Evolutionary conservation across 2,113 vertebrate genomes (phyloP).

Genomic region (Microtus ochrogaster): DNA sequence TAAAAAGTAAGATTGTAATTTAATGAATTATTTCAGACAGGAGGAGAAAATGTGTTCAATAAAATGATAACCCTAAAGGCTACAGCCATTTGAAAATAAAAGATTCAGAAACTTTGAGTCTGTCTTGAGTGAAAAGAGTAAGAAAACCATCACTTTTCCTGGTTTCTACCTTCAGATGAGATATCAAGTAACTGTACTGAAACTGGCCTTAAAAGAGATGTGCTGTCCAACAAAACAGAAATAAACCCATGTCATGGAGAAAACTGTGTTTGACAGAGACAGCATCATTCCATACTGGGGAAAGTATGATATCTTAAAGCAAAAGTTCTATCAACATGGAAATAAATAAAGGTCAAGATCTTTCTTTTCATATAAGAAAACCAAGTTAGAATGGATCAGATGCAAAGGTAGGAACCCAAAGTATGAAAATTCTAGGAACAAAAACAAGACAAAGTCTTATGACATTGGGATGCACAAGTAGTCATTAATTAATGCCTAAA

Average conservation of each 20-base stretch:
- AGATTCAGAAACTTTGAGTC: neutral
- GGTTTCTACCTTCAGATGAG: neutral
- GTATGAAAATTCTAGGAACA: neutral
- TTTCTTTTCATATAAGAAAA: neutral
- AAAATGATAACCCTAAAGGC: conserved; percentile 15
- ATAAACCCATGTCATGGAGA: too few species aligned
- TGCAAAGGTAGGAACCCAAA: neutral
- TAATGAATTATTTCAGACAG: neutral
- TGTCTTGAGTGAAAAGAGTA: neutral
- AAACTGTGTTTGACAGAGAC: neutral
- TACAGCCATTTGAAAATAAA: neutral
- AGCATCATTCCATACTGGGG: too few species aligned
- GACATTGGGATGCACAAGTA: neutral
- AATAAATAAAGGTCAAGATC: neutral
- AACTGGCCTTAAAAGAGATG: neutral
- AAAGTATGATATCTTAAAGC: neutral
- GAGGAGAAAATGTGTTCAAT: neutral
- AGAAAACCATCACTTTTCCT: neutral
- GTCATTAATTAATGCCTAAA: neutral
- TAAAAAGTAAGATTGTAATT: neutral
- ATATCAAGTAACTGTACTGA: neutral
- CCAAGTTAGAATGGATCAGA: neutral
- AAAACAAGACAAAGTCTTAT: neutral
- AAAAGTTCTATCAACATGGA: neutral
- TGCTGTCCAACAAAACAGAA: neutral